A percentile compares a stretch with the other conserved stretches of the same genome.
These are phyloP conservation scores for Lysandra bellargus DNA, from an alignment of 2,888 invertebrate genomes.

Conservation along the genomic window DNA sequence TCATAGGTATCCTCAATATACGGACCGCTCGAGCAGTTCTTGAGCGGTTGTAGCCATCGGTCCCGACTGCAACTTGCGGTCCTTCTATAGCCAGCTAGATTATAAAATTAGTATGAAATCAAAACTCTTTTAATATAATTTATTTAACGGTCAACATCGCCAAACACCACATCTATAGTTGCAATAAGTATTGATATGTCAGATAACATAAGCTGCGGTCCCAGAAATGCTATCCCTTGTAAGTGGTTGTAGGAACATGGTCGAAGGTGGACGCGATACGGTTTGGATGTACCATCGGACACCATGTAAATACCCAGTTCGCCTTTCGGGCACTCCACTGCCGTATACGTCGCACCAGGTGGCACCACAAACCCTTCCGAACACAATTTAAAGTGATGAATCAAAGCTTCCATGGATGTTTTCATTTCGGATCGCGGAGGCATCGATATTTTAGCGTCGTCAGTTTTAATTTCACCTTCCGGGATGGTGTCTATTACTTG, in stretches of 20 bases:
- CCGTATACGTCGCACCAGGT: slow-evolving; percentile 90
- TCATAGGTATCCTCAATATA: too few species aligned
- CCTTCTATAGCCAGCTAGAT: too few species aligned
- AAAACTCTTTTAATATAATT: not conserved
- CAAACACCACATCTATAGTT: slow-evolving; percentile 82
- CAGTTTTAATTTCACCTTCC: slow-evolving; percentile 86
- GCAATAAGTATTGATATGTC: slow-evolving; percentile 91
- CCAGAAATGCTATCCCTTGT: slow-evolving; percentile 83
- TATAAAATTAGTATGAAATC: too few species aligned
- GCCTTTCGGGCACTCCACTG: slow-evolving; percentile 91
- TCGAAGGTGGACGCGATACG: slow-evolving; percentile 83
- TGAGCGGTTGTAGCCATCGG: too few species aligned
- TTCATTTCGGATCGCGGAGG: slow-evolving; percentile 92
- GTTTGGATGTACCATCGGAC: slow-evolving; percentile 89
- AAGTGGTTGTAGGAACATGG: slow-evolving; percentile 81
- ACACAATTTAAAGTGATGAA: slow-evolving; percentile 94
- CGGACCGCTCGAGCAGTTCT: too few species aligned
- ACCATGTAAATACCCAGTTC: slow-evolving; percentile 94
- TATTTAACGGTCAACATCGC: slow-evolving; percentile 81
- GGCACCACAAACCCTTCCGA: slow-evolving; percentile 91
- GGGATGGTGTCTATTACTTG: slow-evolving; percentile 94
- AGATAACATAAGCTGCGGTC: slow-evolving; percentile 84
- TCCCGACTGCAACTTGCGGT: too few species aligned
- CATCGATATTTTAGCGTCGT: slow-evolving; percentile 89
- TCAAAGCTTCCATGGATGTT: slow-evolving; percentile 91